Base-by-base conservation (phyloP, 1,140 invertebrate species). In the Agrilus planipennis region DNA sequence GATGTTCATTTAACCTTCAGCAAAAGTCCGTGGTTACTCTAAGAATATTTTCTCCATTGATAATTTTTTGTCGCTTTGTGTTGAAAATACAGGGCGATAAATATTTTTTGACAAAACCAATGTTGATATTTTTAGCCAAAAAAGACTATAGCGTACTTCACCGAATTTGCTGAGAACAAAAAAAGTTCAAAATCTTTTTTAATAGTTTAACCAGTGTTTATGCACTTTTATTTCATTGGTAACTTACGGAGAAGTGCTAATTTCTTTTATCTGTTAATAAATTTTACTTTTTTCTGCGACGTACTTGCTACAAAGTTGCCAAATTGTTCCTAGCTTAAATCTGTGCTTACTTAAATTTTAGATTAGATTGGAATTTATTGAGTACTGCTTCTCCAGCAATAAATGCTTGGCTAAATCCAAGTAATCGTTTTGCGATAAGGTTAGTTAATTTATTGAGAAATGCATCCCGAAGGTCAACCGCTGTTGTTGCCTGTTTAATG, bases 381-480 rank as follows among this genome's bases (percentile, higher is more conserved):
- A 94, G 89, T 61, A 96, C 92, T 4, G 89, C 89, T 5, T 92
- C 89, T 0, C 91, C 93, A 0, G 87, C 90, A 0, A 95, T 95
- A 42, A 94, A 93, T 58, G 89, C 92, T 0, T 96, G 92, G 92
- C 83, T 96, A 78, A 95, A 93, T 70, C 89, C 90, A 0, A 83
- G 83, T 55, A 92, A 96, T 66, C 70, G 88, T 17, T 73, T 92
- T 27, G 81, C 85, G 34, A 84, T 89, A 21, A 72, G 83, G 38
- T 76, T 88, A 23, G 79, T 88, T 16, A 75, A 86, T 39, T 73
- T 90, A 66, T 72, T 83, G 39, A 65, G 84, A 38, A 76, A 79
- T 31, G 73, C 81, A 61, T 84, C 84, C 48, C 71, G 77, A 35
- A 66, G 86, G 34, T 79, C 79, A 16, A 87, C 82, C n/a, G 86